Percentiles rank a stretch among this genome's conserved stretches.
These are phyloP conservation scores for Dinothrombium tinctorium DNA, from an alignment of 1,140 invertebrate species.

Conservation along the genomic window DNA sequence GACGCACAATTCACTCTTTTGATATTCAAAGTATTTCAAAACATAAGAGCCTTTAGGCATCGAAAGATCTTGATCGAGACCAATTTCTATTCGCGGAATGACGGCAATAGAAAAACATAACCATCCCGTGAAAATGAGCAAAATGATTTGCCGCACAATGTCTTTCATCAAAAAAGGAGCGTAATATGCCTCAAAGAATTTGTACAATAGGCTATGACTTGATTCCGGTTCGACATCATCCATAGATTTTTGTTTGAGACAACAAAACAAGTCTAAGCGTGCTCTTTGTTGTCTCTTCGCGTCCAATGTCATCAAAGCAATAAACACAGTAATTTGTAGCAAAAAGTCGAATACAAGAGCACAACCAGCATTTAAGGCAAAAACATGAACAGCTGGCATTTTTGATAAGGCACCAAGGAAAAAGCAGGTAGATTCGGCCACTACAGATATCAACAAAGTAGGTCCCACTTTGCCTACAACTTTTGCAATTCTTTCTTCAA, in stretches of 20 bases:
- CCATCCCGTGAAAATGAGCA: slow-evolving; percentile 65
- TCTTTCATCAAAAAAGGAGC: slow-evolving; percentile 64
- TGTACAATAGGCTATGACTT: slow-evolving; percentile 49
- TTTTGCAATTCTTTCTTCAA: slow-evolving; percentile 49
- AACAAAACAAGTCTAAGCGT: slow-evolving; percentile 11
- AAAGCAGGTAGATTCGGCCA: slow-evolving; percentile 65
- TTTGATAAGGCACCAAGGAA: slow-evolving; percentile 65
- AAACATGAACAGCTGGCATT: slow-evolving; percentile 91
- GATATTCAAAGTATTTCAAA: slow-evolving; percentile 45
- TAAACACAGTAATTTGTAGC: slow-evolving; percentile 88
- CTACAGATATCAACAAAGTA: slow-evolving; percentile 59
- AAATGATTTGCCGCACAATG: slow-evolving; percentile 28
- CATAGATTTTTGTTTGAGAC: background rate
- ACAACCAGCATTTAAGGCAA: slow-evolving; percentile 85
- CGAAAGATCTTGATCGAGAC: slow-evolving; percentile 65
- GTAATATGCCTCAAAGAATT: slow-evolving; percentile 60
- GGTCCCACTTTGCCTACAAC: slow-evolving; percentile 57
- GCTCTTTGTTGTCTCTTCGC: slow-evolving; percentile 41
- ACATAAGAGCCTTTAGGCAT: slow-evolving; percentile 73
- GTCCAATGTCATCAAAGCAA: slow-evolving; percentile 70
- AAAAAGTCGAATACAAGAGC: slow-evolving; percentile 89
- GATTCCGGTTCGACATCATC: slow-evolving; percentile 1
- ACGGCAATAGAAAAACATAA: slow-evolving; percentile 63
- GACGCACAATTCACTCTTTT: slow-evolving; percentile 46
- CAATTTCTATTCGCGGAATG: slow-evolving; percentile 53